These are phyloP conservation scores for Dendronephthya gigantea DNA, from an alignment of 64 coral and sea anemone genomes.

Conservation along the genomic window DNA sequence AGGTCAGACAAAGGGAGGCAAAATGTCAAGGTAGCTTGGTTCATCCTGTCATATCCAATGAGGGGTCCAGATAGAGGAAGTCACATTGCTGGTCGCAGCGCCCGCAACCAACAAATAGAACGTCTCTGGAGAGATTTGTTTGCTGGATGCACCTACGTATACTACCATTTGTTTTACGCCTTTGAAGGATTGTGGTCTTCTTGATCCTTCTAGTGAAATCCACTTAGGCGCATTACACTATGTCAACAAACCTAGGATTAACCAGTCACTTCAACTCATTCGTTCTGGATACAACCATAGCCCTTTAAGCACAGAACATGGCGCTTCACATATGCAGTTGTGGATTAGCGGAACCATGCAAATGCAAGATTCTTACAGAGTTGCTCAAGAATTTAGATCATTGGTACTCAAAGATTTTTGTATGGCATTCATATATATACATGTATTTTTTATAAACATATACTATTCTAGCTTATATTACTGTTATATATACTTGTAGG, in stretches of 20 bases:
- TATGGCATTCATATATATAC: background rate
- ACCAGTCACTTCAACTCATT: background rate
- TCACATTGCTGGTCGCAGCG: background rate
- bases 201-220: background rate
- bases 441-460: background rate
- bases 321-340: background rate
- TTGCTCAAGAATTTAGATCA: background rate
- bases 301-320: slow-evolving; percentile 1
- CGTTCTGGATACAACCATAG: background rate
- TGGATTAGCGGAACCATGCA: background rate
- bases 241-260: background rate
- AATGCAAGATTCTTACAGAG: background rate
- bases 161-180: background rate
- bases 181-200: background rate
- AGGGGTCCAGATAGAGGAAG: background rate
- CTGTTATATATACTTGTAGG: background rate
- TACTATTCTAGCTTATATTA: background rate
- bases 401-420: background rate
- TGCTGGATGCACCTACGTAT: background rate
- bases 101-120: background rate
- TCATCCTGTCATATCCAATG: background rate
- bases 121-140: background rate
- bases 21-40: background rate
- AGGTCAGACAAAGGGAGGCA: background rate
- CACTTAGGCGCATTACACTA: background rate